Evolutionary conservation across 2,888 invertebrate species (phyloP).

Genomic region (Ormyrus labotus): DNA sequence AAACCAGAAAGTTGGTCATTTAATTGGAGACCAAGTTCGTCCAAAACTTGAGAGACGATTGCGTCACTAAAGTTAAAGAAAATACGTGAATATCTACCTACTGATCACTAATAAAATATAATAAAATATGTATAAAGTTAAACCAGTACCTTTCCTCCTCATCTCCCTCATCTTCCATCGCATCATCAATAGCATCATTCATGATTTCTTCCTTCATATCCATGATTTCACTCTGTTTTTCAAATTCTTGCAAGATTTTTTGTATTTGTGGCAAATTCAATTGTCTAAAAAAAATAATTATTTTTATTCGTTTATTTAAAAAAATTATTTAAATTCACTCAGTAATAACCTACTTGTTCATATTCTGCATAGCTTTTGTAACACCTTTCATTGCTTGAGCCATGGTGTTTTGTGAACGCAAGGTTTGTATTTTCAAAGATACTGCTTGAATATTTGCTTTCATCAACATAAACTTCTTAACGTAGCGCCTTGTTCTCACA

Average conservation of each 20-base stretch:
- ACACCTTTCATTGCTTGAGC: slow-evolving; percentile 99
- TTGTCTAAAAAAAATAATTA: slow-evolving; percentile 77
- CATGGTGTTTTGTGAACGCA: slow-evolving; percentile 99
- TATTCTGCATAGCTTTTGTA: slow-evolving; percentile 97
- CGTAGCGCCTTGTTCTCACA: slow-evolving; percentile 95
- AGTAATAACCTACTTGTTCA: slow-evolving; percentile 85
- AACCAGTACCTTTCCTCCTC: slow-evolving; percentile 91
- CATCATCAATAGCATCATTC: slow-evolving; percentile 99
- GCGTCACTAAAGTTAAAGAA: slow-evolving; percentile 83
- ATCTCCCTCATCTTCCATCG: slow-evolving; percentile 98
- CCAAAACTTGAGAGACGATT: slow-evolving; percentile 95
- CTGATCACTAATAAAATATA: too few relatives aligned
- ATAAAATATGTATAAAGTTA: too few relatives aligned
- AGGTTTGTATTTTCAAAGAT: slow-evolving; percentile 96
- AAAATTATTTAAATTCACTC: slow-evolving; percentile 16
- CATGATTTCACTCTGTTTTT: slow-evolving; percentile 99
- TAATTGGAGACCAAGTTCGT: slow-evolving; percentile 97
- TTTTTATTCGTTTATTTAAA: neutral
- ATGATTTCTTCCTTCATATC: slow-evolving; percentile 99
- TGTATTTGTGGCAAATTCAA: slow-evolving; percentile 99
- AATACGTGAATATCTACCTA: too few relatives aligned
- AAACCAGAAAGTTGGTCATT: slow-evolving; percentile 94
- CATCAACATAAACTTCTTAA: slow-evolving; percentile 99
- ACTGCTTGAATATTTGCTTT: slow-evolving; percentile 99
- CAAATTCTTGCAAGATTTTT: slow-evolving; percentile 97